These are phyloP conservation scores for Bradypodion ventrale DNA, from an alignment of 2,797 vertebrate species.

Conservation along the genomic window DNA sequence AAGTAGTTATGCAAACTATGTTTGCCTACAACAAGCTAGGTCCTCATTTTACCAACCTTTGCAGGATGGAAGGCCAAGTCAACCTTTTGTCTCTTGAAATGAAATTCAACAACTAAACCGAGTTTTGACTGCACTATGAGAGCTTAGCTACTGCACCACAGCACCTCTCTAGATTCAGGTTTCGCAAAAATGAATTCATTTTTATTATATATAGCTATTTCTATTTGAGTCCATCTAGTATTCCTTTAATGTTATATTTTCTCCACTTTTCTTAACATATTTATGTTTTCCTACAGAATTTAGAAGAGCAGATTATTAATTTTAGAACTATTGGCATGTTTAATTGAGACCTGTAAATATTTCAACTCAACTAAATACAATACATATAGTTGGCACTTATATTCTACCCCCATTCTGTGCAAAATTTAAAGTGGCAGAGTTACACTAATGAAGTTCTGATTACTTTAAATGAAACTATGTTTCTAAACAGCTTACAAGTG, in stretches of 20 bases:
- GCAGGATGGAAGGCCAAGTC: too few relatives aligned
- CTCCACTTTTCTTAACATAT: neutral
- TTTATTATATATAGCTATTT: neutral
- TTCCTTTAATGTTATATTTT: neutral
- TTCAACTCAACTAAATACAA: neutral
- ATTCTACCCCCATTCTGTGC: neutral
- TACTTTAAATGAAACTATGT: neutral
- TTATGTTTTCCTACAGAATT: neutral
- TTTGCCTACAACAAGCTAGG: too few relatives aligned
- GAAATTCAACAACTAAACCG: too few relatives aligned
- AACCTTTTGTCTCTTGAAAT: too few relatives aligned
- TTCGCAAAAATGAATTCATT: neutral
- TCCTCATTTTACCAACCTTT: too few relatives aligned
- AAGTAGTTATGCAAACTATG: too few relatives aligned
- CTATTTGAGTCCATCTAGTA: neutral
- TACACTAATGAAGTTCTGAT: neutral
- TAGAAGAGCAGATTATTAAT: neutral
- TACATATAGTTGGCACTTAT: neutral
- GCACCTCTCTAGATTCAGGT: neutral
- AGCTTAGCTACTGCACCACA: too few relatives aligned
- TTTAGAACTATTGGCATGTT: neutral
- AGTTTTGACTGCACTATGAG: too few relatives aligned
- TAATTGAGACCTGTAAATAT: neutral
- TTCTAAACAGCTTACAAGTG: neutral
- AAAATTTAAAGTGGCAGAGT: neutral